phyloP scores from a whole-genome alignment of 2,888 invertebrate species.

The Hecatera dysodea region DNA sequence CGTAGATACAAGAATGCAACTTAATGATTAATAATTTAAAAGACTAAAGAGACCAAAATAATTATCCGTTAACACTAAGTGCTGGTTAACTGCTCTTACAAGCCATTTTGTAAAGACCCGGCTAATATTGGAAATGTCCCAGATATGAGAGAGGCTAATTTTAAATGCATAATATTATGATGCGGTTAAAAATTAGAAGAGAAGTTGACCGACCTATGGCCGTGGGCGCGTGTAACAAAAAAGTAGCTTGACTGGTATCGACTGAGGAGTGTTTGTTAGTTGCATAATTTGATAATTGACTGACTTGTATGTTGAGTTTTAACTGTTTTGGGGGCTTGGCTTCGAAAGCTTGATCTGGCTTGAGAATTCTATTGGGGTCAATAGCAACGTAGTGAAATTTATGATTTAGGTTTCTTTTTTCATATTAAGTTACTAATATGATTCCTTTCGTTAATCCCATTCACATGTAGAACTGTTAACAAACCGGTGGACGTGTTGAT shows the following conservation, averaged over 20 bases:
- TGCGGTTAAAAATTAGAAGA: slow-evolving; percentile 28
- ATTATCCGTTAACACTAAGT: neutral
- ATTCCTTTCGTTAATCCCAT: neutral
- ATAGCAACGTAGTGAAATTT: slow-evolving; percentile 7
- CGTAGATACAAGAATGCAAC: slow-evolving; percentile 3
- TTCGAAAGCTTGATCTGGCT: slow-evolving; percentile 3
- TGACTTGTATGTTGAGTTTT: neutral
- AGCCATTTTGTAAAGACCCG: slow-evolving; percentile 13
- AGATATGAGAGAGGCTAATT: slow-evolving; percentile 21
- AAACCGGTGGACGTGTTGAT: neutral
- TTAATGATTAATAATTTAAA: slow-evolving; percentile 17
- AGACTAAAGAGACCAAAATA: neutral
- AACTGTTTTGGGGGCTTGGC: slow-evolving; percentile 43
- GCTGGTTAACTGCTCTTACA: neutral
- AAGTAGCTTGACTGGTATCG: slow-evolving; percentile 41
- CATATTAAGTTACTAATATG: neutral
- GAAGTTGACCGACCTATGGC: slow-evolving; percentile 58
- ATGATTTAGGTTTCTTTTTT: neutral
- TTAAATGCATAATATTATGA: slow-evolving; percentile 35
- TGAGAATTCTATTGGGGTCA: neutral
- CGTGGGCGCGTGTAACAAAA: slow-evolving; percentile 27
- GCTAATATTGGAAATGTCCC: slow-evolving; percentile 19
- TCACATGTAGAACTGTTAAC: neutral
- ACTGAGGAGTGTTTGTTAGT: slow-evolving; percentile 34
- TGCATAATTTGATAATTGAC: slow-evolving; percentile 55